Evolutionary conservation across 2,797 vertebrate genomes (phyloP).

Genomic region (Falco naumanni): DNA sequence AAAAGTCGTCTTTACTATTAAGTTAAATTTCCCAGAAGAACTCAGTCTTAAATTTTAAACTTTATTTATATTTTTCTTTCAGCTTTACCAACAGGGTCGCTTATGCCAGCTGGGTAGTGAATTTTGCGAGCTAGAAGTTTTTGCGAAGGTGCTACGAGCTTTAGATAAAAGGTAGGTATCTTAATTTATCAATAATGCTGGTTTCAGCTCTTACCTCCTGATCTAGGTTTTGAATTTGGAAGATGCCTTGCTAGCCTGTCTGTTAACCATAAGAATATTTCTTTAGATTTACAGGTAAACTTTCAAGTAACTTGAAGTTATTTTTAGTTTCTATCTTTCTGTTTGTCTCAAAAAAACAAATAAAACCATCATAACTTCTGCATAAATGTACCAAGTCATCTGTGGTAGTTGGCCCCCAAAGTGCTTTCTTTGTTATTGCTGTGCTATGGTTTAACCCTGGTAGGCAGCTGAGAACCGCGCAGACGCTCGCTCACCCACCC

Average conservation of each 20-base stretch:
- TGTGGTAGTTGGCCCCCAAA: neutral
- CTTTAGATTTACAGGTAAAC: neutral
- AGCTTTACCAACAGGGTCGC: constrained; percentile 99
- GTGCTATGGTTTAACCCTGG: rapidly evolving
- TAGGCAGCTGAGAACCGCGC: neutral
- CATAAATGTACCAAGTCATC: neutral
- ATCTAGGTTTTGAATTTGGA: neutral
- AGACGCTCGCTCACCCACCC: neutral
- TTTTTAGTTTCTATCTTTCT: neutral
- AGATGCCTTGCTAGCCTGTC: neutral
- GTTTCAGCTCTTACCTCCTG: neutral
- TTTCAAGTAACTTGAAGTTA: neutral
- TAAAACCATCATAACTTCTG: neutral
- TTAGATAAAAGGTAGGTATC: constrained; percentile 93
- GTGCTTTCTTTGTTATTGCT: neutral
- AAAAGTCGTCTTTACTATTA: neutral
- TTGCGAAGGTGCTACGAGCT: constrained; percentile 97
- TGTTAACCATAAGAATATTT: neutral
- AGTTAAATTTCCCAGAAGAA: neutral
- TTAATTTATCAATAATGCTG: neutral
- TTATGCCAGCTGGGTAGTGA: constrained; percentile 98
- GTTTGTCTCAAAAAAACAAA: neutral
- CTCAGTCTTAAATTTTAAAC: neutral
- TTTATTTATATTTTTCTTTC: constrained; percentile 25
- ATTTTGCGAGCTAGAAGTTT: constrained; percentile 99